phyloP scores from a whole-genome alignment of 2,113 vertebrate genomes.

The Neogale vison region DNA sequence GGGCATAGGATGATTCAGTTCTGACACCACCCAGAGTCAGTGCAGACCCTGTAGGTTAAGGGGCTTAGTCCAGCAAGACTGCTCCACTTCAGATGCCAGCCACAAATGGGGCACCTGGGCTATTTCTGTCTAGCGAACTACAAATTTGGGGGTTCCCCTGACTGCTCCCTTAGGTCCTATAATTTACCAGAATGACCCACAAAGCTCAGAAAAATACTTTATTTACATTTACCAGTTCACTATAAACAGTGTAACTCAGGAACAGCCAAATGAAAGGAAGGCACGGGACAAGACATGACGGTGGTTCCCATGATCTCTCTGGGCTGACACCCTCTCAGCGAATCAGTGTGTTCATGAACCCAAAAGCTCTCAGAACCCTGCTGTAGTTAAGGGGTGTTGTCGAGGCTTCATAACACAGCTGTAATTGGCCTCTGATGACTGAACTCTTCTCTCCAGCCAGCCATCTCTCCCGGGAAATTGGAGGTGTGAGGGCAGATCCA shows the following conservation, averaged over 20 bases:
- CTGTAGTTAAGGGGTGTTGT: background rate
- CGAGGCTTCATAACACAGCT: background rate
- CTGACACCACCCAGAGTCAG: background rate
- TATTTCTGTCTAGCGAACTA: background rate
- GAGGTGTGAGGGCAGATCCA: background rate
- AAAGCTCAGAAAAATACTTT: background rate
- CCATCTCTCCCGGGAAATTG: background rate
- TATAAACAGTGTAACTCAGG: background rate
- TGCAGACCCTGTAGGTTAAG: background rate
- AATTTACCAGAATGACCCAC: background rate
- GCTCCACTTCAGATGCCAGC: background rate
- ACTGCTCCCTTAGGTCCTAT: background rate
- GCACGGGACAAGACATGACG: fast-evolving
- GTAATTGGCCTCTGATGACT: background rate
- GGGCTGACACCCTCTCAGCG: background rate
- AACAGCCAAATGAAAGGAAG: background rate
- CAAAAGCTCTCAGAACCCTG: background rate
- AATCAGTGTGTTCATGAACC: background rate
- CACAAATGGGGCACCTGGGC: background rate
- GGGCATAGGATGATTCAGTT: background rate
- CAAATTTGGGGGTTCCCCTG: background rate
- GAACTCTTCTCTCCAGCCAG: background rate
- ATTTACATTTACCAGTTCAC: background rate
- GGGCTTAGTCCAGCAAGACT: background rate
- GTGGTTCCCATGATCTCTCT: background rate